Percentiles rank a stretch among this genome's conserved stretches.
Conservation (phyloP, 1,140 invertebrate genomes). For the Neodiprion pinetum region DNA sequence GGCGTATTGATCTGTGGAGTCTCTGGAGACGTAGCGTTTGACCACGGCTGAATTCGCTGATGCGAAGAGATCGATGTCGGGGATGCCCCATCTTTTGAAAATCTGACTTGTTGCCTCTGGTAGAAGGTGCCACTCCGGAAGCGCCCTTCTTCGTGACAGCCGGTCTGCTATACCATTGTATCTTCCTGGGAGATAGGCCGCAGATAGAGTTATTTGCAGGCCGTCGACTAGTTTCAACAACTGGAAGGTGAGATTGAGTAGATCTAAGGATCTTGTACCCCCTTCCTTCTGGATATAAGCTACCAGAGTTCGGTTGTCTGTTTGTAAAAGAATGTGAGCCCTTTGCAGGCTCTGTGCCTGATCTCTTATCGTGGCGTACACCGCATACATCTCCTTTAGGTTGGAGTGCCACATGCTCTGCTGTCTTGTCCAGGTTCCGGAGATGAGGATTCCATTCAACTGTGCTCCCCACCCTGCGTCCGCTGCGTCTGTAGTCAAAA, state of each 20-base stretch:
- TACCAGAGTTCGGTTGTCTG: conserved; percentile 36
- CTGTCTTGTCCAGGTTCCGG: conserved; percentile 23
- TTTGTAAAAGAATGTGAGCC: conserved; percentile 32
- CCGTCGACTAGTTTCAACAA: conserved; percentile 37
- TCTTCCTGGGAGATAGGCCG: conserved; percentile 36
- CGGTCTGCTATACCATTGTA: conserved; percentile 42
- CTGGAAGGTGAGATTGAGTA: conserved; percentile 40
- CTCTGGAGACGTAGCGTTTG: conserved; percentile 36
- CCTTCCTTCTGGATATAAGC: conserved; percentile 45
- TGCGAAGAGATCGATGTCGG: conserved; percentile 45
- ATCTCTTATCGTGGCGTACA: conserved; percentile 24
- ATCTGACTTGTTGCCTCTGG: conserved; percentile 23
- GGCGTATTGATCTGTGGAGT: conserved; percentile 32
- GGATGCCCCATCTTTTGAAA: conserved; percentile 42
- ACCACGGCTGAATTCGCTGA: conserved; percentile 39
- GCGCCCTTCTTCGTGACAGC: conserved; percentile 31
- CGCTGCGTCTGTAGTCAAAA: conserved; percentile 30
- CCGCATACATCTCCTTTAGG: conserved; percentile 35
- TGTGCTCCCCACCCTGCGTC: conserved; percentile 35
- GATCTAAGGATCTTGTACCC: conserved; percentile 41
- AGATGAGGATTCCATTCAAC: conserved; percentile 25
- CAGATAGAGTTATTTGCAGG: conserved; percentile 33
- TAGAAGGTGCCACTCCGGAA: conserved; percentile 46
- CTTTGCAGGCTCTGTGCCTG: conserved; percentile 19
- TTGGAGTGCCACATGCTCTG: conserved; percentile 36